phyloP scores from a whole-genome alignment of 2,888 invertebrate genomes.

The Hirtodrosophila cameraria region DNA sequence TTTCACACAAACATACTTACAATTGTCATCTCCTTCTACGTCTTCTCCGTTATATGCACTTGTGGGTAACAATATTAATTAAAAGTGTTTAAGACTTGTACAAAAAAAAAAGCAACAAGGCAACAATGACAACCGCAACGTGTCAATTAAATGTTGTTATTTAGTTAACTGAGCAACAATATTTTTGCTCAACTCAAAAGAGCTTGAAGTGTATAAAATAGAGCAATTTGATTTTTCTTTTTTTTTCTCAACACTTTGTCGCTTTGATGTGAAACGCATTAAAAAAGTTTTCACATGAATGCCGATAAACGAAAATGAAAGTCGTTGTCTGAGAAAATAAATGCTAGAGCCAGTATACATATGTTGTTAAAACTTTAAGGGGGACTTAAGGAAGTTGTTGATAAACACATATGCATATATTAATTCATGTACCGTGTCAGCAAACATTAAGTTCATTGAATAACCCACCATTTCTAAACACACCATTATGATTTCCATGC shows the following conservation, averaged over 20 bases:
- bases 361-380: not conserved
- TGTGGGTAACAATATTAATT: slow-evolving; percentile 66
- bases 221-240: slow-evolving; percentile 32
- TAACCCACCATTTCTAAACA: too few species aligned
- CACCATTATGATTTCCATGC: too few species aligned
- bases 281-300: slow-evolving; percentile 32
- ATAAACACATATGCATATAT: too few species aligned
- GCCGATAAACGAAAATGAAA: slow-evolving; percentile 55
- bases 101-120: slow-evolving; percentile 29
- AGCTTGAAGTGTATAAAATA: slow-evolving; percentile 32
- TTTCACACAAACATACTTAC: slow-evolving; percentile 53
- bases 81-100: slow-evolving; percentile 66
- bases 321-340: slow-evolving; percentile 8
- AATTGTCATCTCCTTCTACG: slow-evolving; percentile 40
- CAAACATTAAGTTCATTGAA: too few species aligned
- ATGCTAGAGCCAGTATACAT: not conserved
- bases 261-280: slow-evolving; percentile 39
- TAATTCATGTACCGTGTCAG: too few species aligned
- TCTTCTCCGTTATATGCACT: slow-evolving; percentile 13
- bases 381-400: not conserved
- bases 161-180: slow-evolving; percentile 31
- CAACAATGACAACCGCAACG: slow-evolving; percentile 53
- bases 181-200: slow-evolving; percentile 18
- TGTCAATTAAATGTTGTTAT: slow-evolving; percentile 52
- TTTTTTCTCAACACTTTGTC: slow-evolving; percentile 23